These are phyloP conservation scores for Muntiacus muntjak DNA, from an alignment of 2,113 vertebrate genomes.

Conservation along the genomic window DNA sequence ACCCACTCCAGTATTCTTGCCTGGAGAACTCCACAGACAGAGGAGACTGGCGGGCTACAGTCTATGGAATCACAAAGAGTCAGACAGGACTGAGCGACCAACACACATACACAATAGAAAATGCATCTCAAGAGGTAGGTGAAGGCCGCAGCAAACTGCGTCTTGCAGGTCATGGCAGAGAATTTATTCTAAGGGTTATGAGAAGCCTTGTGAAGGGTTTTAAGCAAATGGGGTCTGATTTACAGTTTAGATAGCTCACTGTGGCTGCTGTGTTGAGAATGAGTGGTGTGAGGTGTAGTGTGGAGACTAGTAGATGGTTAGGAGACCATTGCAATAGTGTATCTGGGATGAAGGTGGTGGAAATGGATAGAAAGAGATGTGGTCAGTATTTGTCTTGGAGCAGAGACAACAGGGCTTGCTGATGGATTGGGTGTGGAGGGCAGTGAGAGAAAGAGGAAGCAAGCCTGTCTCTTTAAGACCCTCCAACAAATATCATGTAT, in stretches of 20 bases:
- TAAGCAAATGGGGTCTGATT: not conserved
- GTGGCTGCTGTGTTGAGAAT: not conserved
- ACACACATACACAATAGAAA: not conserved
- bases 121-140: not conserved
- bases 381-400: not conserved
- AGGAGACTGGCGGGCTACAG: not conserved
- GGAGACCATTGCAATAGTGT: not conserved
- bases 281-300: not conserved
- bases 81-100: rapidly evolving
- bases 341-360: not conserved
- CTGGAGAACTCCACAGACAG: not conserved
- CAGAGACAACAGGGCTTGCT: not conserved
- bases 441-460: not conserved
- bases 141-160: not conserved
- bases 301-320: not conserved
- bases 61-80: not conserved
- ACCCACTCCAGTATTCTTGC: not conserved
- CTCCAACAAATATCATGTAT: not conserved
- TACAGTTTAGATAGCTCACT: not conserved
- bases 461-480: not conserved
- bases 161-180: not conserved
- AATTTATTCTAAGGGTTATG: not conserved
- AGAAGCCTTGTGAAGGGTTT: not conserved
- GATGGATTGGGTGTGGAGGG: not conserved
- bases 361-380: not conserved